Conservation (phyloP, 2,888 invertebrate species). For the Mantis religiosa region DNA sequence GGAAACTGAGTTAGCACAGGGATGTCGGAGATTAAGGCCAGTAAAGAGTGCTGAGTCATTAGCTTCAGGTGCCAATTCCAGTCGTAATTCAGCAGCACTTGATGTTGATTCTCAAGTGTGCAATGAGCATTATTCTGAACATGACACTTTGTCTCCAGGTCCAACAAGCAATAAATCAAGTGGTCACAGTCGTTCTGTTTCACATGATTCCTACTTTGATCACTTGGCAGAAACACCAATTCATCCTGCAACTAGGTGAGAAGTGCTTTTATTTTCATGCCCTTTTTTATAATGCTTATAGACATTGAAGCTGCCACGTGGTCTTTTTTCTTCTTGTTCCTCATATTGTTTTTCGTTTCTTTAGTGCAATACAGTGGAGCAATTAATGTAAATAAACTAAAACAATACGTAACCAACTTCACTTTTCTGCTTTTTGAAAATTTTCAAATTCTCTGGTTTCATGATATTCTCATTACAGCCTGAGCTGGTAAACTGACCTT, state of each 20-base stretch:
- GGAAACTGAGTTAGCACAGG: constrained; percentile 43
- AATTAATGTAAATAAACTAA: too few species aligned
- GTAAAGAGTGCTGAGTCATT: constrained; percentile 70
- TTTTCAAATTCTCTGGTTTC: too few species aligned
- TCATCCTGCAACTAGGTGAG: constrained; percentile 18
- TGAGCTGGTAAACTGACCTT: too few species aligned
- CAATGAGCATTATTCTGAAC: constrained; percentile 27
- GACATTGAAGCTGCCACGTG: not conserved
- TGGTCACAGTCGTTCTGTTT: constrained; percentile 67
- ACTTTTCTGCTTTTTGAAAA: too few species aligned
- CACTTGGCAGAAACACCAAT: constrained; percentile 55
- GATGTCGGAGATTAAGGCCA: constrained; percentile 53
- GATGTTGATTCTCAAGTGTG: constrained; percentile 20
- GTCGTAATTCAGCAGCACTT: constrained; percentile 34
- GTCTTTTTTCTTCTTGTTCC: not conserved
- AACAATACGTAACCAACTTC: too few species aligned
- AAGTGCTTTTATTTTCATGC: not conserved
- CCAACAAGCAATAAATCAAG: constrained; percentile 43
- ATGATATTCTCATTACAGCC: too few species aligned
- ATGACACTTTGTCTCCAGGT: constrained; percentile 19
- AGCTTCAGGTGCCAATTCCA: constrained; percentile 43
- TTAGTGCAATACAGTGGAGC: too few species aligned
- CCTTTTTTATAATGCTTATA: too few species aligned
- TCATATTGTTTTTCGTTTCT: too few species aligned
- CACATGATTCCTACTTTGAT: constrained; percentile 92